Conservation (phyloP, 2,113 vertebrate genomes). For the Cichladusa arquata region DNA sequence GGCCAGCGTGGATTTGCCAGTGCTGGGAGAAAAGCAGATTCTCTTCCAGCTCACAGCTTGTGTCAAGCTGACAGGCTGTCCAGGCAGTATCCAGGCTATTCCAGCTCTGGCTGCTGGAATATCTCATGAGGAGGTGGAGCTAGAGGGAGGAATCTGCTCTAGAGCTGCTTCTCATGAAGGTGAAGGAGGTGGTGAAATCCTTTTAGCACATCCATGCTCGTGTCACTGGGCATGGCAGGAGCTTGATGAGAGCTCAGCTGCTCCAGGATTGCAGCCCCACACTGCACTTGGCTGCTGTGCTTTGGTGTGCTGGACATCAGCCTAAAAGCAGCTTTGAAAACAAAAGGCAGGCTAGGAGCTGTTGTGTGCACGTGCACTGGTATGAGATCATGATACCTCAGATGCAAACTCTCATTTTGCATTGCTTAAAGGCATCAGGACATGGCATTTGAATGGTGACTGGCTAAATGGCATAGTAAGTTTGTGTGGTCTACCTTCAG, state of each 20-base stretch:
- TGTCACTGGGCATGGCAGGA: rapidly evolving
- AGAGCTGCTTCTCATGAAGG: no score
- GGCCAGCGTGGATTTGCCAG: rapidly evolving
- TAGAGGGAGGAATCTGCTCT: no score
- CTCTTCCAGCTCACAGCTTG: background rate
- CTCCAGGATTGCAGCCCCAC: background rate
- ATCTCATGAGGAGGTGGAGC: background rate
- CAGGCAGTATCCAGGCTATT: no score
- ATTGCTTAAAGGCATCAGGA: rapidly evolving
- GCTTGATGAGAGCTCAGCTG: background rate
- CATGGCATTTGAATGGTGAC: background rate
- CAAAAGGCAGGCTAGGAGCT: background rate
- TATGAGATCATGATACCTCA: background rate
- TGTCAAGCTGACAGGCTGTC: background rate
- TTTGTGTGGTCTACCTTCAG: background rate
- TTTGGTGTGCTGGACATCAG: background rate
- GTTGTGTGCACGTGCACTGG: background rate
- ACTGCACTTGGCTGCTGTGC: rapidly evolving
- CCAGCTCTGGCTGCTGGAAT: background rate
- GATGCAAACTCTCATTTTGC: background rate
- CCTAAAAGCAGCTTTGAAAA: background rate
- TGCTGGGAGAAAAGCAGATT: background rate
- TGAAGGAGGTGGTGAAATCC: background rate
- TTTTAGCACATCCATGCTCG: background rate
- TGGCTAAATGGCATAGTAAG: background rate